Evolutionary conservation across 2,113 vertebrate genomes (phyloP), one percentile per base, ranked within the genome.

Genomic region (Periophthalmodon schlosseri): DNA sequence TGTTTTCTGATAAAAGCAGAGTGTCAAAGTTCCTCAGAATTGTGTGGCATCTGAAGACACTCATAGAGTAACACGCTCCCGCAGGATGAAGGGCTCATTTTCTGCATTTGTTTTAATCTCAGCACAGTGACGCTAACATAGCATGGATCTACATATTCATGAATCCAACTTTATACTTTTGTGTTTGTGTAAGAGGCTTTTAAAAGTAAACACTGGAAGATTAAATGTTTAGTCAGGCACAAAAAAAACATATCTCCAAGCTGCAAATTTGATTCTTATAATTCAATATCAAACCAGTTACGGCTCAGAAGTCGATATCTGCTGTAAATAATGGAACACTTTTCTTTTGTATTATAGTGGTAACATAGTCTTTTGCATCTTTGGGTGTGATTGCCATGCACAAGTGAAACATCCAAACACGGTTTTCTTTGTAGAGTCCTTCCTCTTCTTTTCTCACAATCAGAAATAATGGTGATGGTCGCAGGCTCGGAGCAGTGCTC

Each of bases 61-160:
- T 24, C 34, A 39, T 39, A 61, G 56, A 70, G 34, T 34, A 23
- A 28, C 23, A 60, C 6, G 18, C 57, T 71, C 77, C 73, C 61
- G 1, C 0, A 20, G 68, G 66, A 68, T 34, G 3, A 2, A 46
- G 44, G 21, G 70, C 47, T 63, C 60, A 34, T 63, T 33, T 63
- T 63, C 60, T 74, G 49, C 21, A n/a, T 23, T 49, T 56, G 57
- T 64, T 69, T 64, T 14, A 56, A 63, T 63, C 67, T 60, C 23
- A 63, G 18, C 46, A 23, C 63, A 56, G 47, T 63, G 34, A 66
- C 33, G 0, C 10, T 2, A 28, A 36, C 36, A 24, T 57, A 49
- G 36, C 15, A 68, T 56, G 54, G 47, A 65, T 73, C 33, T 70
- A 72, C 8, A 64, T 79, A 79, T 85, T 75, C 33, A 65, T 21